Evolutionary conservation across 2,797 vertebrate species (phyloP).

Genomic region (Cirrhinus mrigala): DNA sequence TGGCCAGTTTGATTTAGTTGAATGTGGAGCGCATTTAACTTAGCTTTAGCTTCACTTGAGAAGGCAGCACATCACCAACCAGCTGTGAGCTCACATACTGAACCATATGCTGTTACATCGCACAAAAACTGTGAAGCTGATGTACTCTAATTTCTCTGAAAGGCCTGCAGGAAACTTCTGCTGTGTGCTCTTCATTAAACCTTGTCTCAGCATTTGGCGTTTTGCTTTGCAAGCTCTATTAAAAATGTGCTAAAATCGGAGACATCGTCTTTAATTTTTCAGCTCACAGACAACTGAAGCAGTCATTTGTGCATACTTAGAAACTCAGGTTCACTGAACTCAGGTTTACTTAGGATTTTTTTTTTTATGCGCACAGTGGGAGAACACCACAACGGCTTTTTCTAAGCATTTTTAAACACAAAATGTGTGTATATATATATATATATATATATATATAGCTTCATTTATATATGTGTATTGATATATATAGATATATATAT

Average conservation of each 20-base stretch:
- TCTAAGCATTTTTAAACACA: background rate
- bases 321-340: background rate
- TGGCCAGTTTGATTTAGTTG: conserved; percentile 59
- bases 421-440: background rate
- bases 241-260: conserved; percentile 27
- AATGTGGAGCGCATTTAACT: conserved; percentile 56
- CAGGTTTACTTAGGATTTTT: background rate
- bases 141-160: conserved; percentile 53
- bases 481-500: too few relatives aligned
- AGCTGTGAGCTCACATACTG: conserved; percentile 52
- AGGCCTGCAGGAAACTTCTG: conserved; percentile 40
- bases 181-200: conserved; percentile 42
- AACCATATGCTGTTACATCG: conserved; percentile 46
- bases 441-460: too few relatives aligned
- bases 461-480: too few relatives aligned
- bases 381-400: background rate
- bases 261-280: conserved; percentile 29
- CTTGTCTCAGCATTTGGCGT: conserved; percentile 40
- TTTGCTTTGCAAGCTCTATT: conserved; percentile 48
- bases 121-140: conserved; percentile 50
- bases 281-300: conserved; percentile 16
- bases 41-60: conserved; percentile 59
- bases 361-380: background rate
- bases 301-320: conserved; percentile 18
- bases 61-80: conserved; percentile 53